Evolutionary conservation across 2,888 invertebrate genomes (phyloP).

Genomic region (Tipula helvola): DNA sequence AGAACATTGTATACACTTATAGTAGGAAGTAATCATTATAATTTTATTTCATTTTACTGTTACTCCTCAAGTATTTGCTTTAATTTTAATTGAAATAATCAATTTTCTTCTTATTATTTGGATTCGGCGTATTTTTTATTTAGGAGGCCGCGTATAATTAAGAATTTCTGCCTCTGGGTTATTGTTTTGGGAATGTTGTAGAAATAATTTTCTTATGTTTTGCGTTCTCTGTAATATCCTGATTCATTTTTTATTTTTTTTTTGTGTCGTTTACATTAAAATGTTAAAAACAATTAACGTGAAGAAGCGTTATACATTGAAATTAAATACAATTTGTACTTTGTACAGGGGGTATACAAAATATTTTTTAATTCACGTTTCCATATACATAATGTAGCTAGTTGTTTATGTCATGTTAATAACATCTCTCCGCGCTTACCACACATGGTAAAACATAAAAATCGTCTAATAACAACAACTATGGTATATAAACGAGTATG

Average conservation of each 20-base stretch:
- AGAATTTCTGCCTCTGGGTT: neutral
- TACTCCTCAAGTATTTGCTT: neutral
- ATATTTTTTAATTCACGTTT: too few relatives aligned
- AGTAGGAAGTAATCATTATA: neutral
- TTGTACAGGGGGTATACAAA: neutral
- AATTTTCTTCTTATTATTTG: neutral
- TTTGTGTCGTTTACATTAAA: neutral
- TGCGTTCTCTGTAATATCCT: neutral
- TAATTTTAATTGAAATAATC: neutral
- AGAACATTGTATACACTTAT: neutral
- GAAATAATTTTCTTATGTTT: neutral
- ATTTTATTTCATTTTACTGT: neutral
- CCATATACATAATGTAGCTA: too few relatives aligned
- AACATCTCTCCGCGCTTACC: neutral
- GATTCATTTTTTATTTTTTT: neutral
- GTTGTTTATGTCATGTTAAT: neutral
- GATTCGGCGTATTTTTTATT: neutral
- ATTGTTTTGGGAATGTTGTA: neutral
- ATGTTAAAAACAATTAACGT: neutral
- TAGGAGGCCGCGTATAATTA: neutral
- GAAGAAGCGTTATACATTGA: neutral
- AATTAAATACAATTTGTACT: neutral
- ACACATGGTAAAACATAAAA: too few relatives aligned
- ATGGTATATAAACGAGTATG: too few relatives aligned
- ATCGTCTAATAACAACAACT: too few relatives aligned